phyloP scores from a whole-genome alignment of 1,140 invertebrate species.

The Akabosia matsudoensis region DNA sequence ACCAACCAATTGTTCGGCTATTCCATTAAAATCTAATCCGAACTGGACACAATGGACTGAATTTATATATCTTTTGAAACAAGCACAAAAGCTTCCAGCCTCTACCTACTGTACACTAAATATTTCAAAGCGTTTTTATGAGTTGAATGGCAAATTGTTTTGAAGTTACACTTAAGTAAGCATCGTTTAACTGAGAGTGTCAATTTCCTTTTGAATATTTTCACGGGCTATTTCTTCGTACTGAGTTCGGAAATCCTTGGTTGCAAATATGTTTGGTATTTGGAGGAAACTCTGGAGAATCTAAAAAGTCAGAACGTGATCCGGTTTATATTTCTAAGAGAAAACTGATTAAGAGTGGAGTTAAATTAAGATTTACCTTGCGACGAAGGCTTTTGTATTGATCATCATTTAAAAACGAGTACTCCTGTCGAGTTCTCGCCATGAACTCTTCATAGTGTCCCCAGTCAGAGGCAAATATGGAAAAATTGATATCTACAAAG shows the following conservation, averaged over 20 bases:
- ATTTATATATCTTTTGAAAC: too few relatives aligned
- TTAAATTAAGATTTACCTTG: slow-evolving; percentile 54
- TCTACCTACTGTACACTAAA: background rate
- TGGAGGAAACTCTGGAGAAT: slow-evolving; percentile 62
- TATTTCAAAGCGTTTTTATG: background rate
- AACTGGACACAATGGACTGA: too few relatives aligned
- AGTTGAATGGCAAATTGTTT: background rate
- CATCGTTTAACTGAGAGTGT: slow-evolving; percentile 46
- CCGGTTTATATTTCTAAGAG: too few relatives aligned
- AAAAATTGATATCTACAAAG: slow-evolving; percentile 63
- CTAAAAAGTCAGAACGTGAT: too few relatives aligned
- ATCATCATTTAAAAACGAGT: slow-evolving; percentile 57
- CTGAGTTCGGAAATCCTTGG: slow-evolving; percentile 59
- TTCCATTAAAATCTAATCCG: too few relatives aligned
- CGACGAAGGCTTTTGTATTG: slow-evolving; percentile 58
- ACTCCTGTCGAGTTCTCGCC: slow-evolving; percentile 58
- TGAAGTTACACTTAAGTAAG: background rate
- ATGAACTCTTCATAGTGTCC: slow-evolving; percentile 58
- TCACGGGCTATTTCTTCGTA: slow-evolving; percentile 60
- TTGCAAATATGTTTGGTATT: slow-evolving; percentile 66
- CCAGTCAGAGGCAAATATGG: slow-evolving; percentile 55
- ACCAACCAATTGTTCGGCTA: too few relatives aligned
- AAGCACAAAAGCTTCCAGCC: background rate
- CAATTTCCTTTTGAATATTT: slow-evolving; percentile 62
- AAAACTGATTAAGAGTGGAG: slow-evolving; percentile 23